Evolutionary conservation across 1,140 invertebrate species (phyloP), one percentile per base, ranked within the genome.

Genomic region (Pinna nobilis): DNA sequence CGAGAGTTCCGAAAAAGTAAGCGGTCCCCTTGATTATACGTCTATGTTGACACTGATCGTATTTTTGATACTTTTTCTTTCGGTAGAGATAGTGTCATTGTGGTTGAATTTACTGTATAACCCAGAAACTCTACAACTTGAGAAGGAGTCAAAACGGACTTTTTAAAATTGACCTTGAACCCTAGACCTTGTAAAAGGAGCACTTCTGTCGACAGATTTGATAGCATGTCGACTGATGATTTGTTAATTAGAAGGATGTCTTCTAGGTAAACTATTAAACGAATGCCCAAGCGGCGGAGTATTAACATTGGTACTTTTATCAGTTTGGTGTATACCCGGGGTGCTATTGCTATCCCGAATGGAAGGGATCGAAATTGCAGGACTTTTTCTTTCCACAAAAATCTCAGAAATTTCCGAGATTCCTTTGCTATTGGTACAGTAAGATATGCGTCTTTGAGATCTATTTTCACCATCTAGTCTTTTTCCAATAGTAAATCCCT

Each of bases 391-490:
- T 44, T 33, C 60, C 60, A 71, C 5, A 37, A 30, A 67, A 67
- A 67, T 25, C 7, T 67, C 28, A 67, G 49, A 67, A 55, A 55
- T 13, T 30, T 57, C 11, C 51, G n/a, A 41, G 32, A 0, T 20
- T 65, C 35, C 35, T 28, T 5, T 39, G 47, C 18, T 49, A 60
- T 51, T n/a, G 39, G 20, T 3, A 60, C 18, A 39, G 55, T 47
- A 13, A 75, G 55, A 25, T 75, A 70, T 1, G 73, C 66, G 32
- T 69, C 57, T 33, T 51, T 75, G 18, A 75, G 49, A 50, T 75
- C 47, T 57, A 75, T 32, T 32, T 69, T 57, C 37, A 57, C n/a
- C 28, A 59, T 30, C 1, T 49, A 68, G 33, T 59, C 66, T 11
- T 51, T 18, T 47, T 57, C 30, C 15, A 20, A 5, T 7, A 68